Evolutionary conservation across 1,140 invertebrate species (phyloP).

Genomic region (Phymorhynchus buccinoides): DNA sequence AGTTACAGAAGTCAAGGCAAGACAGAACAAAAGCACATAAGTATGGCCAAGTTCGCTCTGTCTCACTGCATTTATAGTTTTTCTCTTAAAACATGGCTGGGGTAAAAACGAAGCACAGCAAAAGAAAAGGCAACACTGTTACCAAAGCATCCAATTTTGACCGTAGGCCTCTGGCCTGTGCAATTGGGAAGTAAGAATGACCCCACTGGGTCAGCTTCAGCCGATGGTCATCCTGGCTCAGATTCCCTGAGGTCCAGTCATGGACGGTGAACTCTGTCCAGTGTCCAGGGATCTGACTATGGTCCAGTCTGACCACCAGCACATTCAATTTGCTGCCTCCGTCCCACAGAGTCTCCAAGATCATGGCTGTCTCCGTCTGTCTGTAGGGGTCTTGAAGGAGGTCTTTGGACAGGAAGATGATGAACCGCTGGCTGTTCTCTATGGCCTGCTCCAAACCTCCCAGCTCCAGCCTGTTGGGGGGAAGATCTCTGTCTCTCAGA

Average conservation of each 20-base stretch:
- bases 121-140: not conserved
- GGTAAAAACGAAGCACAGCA: not conserved
- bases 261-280: not conserved
- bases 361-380: not conserved
- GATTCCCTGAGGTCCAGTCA: constrained; percentile 25
- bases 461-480: not conserved
- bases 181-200: not conserved
- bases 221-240: not conserved
- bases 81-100: too few relatives aligned
- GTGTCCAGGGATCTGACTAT: not conserved
- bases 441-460: not conserved
- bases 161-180: too few relatives aligned
- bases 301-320: not conserved
- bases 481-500: constrained; percentile 4
- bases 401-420: constrained; percentile 9
- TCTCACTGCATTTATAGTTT: too few relatives aligned
- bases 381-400: not conserved
- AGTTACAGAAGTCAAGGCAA: too few relatives aligned
- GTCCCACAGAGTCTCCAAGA: constrained; percentile 6
- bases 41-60: too few relatives aligned
- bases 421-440: constrained; percentile 1
- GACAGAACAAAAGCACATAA: too few relatives aligned
- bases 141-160: not conserved
- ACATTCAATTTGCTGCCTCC: not conserved
- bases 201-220: constrained; percentile 11